phyloP scores from a whole-genome alignment of 2,113 vertebrate genomes.

The Kobus ellipsiprymnus region DNA sequence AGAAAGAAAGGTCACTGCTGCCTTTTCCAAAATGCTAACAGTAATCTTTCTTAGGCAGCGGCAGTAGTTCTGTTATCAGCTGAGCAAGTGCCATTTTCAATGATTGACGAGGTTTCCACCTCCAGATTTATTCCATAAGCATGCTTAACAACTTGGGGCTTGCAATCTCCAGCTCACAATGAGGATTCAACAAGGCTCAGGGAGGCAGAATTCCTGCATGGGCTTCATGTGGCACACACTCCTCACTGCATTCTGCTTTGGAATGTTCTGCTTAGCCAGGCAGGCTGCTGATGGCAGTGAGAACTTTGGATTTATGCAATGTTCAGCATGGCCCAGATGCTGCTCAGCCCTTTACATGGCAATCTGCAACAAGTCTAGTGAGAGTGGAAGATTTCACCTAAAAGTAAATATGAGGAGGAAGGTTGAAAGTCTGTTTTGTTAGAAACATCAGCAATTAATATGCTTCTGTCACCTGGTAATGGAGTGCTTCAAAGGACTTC shows the following conservation, averaged over 20 bases:
- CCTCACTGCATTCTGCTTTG: not conserved
- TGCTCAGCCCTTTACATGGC: not conserved
- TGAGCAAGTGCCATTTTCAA: conserved; percentile 45
- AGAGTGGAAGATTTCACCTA: not conserved
- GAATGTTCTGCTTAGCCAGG: conserved; percentile 46
- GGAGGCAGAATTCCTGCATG: conserved; percentile 40
- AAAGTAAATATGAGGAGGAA: not conserved
- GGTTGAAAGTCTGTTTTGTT: not conserved
- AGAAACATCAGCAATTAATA: not conserved
- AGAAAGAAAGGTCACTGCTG: conserved; percentile 58
- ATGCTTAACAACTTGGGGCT: conserved; percentile 53
- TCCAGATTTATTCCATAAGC: conserved; percentile 56
- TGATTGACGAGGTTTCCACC: conserved; percentile 65
- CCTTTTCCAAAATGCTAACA: conserved; percentile 59
- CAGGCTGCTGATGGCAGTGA: not conserved
- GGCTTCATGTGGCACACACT: not conserved
- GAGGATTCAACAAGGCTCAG: conserved; percentile 48
- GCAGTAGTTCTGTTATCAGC: conserved; percentile 60
- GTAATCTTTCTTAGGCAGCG: conserved; percentile 55
- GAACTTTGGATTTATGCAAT: not conserved
- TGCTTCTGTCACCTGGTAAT: not conserved
- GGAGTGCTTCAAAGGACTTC: not conserved
- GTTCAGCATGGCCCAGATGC: not conserved
- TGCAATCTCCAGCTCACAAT: conserved; percentile 15
- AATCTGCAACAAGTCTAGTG: not conserved